A percentile compares a stretch with the other conserved stretches of the same genome.
These are phyloP conservation scores for Drosophila nigrodunni DNA, from an alignment of 1,140 invertebrate genomes.

Conservation along the genomic window DNA sequence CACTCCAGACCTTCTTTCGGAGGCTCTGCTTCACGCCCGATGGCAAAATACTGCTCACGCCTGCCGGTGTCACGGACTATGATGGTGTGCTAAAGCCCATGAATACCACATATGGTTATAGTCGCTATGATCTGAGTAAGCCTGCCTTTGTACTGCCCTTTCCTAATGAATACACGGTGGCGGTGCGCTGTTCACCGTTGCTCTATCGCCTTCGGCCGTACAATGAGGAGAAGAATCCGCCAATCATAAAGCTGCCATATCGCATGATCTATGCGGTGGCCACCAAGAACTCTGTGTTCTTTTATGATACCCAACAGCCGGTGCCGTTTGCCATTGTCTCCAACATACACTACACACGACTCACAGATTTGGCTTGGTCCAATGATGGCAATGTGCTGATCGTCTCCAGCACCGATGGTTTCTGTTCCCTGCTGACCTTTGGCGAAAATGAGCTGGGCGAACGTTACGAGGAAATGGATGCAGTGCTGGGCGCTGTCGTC, in stretches of 20 bases:
- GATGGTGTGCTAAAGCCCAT: conserved; percentile 87
- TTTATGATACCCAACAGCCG: conserved; percentile 96
- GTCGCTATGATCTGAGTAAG: conserved; percentile 85
- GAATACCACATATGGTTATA: conserved; percentile 93
- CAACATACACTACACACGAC: conserved; percentile 96
- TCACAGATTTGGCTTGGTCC: conserved; percentile 97
- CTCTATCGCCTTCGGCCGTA: conserved; percentile 88
- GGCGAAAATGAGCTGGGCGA: conserved; percentile 92
- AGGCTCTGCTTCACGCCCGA: conserved; percentile 95
- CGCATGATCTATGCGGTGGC: conserved; percentile 96
- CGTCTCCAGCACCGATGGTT: conserved; percentile 97
- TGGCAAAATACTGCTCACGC: conserved; percentile 94
- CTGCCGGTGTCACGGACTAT: conserved; percentile 91
- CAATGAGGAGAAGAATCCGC: conserved; percentile 85
- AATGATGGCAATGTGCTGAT: conserved; percentile 92
- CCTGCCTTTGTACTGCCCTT: conserved; percentile 93
- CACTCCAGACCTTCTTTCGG: conserved; percentile 96
- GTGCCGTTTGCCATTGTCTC: conserved; percentile 93
- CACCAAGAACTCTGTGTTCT: conserved; percentile 92
- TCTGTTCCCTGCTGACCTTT: conserved; percentile 96
- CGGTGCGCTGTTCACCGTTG: conserved; percentile 92
- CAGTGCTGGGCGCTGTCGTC: conserved; percentile 60
- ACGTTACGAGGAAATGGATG: conserved; percentile 85
- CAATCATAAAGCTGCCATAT: conserved; percentile 90
- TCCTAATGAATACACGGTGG: conserved; percentile 91